phyloP scores from a whole-genome alignment of 2,888 invertebrate species.

The Pardosa pseudoannulata region DNA sequence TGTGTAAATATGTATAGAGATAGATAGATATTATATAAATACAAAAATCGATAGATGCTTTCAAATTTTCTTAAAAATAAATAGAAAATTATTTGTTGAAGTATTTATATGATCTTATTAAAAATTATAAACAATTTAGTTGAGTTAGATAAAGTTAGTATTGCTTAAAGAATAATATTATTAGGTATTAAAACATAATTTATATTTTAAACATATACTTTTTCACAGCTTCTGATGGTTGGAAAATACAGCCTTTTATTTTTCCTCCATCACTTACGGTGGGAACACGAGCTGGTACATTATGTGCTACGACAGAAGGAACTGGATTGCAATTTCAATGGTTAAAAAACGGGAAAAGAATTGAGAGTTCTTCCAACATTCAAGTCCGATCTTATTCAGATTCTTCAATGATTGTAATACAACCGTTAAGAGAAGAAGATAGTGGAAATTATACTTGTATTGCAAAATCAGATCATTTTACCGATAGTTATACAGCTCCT shows the following conservation, averaged over 20 bases:
- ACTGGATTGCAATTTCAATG: slow-evolving; percentile 46
- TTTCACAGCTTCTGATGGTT: slow-evolving; percentile 17
- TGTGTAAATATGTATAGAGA: too few relatives aligned
- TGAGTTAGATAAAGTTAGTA: too few relatives aligned
- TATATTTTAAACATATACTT: too few relatives aligned
- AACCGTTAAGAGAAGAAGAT: slow-evolving; percentile 47
- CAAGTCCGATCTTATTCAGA: slow-evolving; percentile 46
- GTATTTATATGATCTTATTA: too few relatives aligned
- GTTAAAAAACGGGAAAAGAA: slow-evolving; percentile 45
- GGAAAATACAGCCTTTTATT: slow-evolving; percentile 58
- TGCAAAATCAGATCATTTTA: slow-evolving; percentile 31
- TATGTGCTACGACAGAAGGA: slow-evolving; percentile 48
- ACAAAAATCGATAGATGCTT: too few relatives aligned
- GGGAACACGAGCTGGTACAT: slow-evolving; percentile 36
- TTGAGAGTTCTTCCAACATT: slow-evolving; percentile 13
- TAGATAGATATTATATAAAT: too few relatives aligned
- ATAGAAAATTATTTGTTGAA: too few relatives aligned
- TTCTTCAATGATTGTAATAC: slow-evolving; percentile 52
- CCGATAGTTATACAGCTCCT: slow-evolving; percentile 43
- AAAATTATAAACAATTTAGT: too few relatives aligned
- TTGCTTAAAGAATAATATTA: too few relatives aligned
- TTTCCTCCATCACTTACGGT: slow-evolving; percentile 46
- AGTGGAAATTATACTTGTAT: slow-evolving; percentile 65
- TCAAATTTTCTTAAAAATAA: too few relatives aligned
- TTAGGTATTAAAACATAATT: too few relatives aligned